A percentile compares a stretch with the other conserved stretches of the same genome.
phyloP scores from a whole-genome alignment of 2,888 invertebrate species.

The Pseudolycoriella hygida region DNA sequence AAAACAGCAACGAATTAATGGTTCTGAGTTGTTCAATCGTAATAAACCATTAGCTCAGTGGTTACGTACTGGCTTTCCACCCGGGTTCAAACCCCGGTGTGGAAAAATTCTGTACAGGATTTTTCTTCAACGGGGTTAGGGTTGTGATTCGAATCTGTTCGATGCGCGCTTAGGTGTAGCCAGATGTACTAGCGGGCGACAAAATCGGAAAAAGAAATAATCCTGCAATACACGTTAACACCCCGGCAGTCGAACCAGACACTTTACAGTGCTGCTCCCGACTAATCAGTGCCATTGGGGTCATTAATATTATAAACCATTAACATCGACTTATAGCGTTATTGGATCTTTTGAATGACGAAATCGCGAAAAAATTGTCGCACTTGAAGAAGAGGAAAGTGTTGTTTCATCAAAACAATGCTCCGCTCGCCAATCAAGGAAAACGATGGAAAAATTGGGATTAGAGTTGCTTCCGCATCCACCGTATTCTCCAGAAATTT shows the following conservation, averaged over 20 bases:
- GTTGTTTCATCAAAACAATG: not conserved
- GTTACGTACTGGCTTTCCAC: not conserved
- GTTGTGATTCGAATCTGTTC: too few species aligned
- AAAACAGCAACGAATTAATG: not conserved
- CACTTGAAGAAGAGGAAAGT: not conserved
- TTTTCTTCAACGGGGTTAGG: too few species aligned
- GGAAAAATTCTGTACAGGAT: too few species aligned
- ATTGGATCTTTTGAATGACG: not conserved
- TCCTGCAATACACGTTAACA: not conserved
- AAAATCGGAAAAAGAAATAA: too few species aligned
- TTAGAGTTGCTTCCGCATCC: too few species aligned
- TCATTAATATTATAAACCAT: too few species aligned
- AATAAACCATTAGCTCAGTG: not conserved
- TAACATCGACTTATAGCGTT: not conserved
- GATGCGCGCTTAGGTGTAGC: too few species aligned
- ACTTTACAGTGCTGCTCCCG: too few species aligned
- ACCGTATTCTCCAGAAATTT: not conserved
- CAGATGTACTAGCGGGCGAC: too few species aligned
- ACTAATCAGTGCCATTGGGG: too few species aligned
- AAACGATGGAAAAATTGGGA: not conserved
- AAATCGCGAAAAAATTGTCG: not conserved
- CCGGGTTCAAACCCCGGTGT: too few species aligned
- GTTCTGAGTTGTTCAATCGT: not conserved
- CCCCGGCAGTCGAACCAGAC: too few species aligned
- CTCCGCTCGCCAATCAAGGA: not conserved